A percentile compares a stretch with the other conserved stretches of the same genome.
phyloP scores from a whole-genome alignment of 2,113 vertebrate genomes.

The Bujurquina vittata region DNA sequence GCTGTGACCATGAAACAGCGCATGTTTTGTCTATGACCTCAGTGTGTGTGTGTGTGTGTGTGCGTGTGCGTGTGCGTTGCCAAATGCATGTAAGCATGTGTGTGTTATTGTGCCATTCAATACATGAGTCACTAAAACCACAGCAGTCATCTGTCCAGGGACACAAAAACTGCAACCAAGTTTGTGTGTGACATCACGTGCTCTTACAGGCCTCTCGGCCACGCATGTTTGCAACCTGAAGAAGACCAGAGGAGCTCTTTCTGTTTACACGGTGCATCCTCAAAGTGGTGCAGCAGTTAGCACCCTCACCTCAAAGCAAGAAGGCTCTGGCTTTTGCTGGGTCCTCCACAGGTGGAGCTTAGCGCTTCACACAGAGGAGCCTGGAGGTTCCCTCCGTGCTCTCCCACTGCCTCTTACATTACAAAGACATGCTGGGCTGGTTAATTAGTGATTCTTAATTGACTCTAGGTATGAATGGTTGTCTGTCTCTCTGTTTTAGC shows the following conservation, averaged over 20 bases:
- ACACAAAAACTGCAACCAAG: constrained; percentile 39
- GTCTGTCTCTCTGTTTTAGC: not conserved
- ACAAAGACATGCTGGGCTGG: not conserved
- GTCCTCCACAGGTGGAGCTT: not conserved
- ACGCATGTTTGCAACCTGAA: constrained; percentile 32
- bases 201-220: constrained; percentile 43
- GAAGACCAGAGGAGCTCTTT: constrained; percentile 17
- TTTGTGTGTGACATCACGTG: constrained; percentile 42
- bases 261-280: constrained; percentile 49
- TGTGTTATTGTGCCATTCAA: constrained; percentile 20
- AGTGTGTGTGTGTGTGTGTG: not conserved
- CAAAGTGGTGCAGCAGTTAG: not conserved
- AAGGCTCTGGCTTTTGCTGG: not conserved
- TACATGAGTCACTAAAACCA: constrained; percentile 54
- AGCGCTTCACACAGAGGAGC: too few relatives aligned
- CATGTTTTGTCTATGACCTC: constrained; percentile 31
- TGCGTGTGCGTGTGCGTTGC: not conserved
- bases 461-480: not conserved
- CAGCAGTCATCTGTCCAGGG: constrained; percentile 52
- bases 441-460: not conserved
- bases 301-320: not conserved
- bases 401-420: not conserved
- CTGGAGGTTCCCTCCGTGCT: not conserved
- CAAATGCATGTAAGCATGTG: not conserved
- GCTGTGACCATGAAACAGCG: constrained; percentile 1